These are phyloP conservation scores for Sapayoa aenigma DNA, from an alignment of 2,113 vertebrate species.

Conservation along the genomic window DNA sequence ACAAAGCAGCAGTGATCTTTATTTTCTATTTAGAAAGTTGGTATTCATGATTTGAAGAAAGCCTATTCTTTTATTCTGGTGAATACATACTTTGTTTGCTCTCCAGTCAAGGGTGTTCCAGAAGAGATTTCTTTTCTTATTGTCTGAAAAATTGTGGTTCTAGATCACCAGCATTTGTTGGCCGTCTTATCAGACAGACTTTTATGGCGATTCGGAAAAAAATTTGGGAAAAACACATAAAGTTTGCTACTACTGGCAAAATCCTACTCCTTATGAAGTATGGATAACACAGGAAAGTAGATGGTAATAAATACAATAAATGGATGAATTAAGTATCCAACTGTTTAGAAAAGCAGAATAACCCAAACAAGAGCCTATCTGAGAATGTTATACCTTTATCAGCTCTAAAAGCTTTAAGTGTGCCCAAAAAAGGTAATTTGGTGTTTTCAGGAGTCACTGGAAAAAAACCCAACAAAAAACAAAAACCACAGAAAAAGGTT, in stretches of 20 bases:
- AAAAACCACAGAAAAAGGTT: background rate
- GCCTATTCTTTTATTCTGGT: background rate
- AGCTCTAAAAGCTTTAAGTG: background rate
- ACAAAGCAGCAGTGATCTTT: background rate
- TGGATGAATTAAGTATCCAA: background rate
- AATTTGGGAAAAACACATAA: background rate
- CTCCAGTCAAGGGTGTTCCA: background rate
- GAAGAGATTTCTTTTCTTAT: background rate
- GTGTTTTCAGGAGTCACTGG: background rate
- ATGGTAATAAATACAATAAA: background rate
- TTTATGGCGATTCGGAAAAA: background rate
- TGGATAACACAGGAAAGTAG: background rate
- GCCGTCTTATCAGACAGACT: background rate
- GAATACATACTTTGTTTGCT: background rate
- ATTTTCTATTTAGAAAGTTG: background rate
- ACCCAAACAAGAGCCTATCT: background rate
- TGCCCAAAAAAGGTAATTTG: background rate
- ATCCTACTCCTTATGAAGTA: background rate
- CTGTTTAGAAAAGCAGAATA: background rate
- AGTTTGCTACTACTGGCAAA: background rate
- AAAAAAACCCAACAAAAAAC: background rate
- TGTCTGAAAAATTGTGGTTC: background rate
- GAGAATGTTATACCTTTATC: background rate
- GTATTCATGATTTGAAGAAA: background rate
- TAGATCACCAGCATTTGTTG: background rate